phyloP scores from a whole-genome alignment of 2,113 vertebrate genomes.

The Psilopogon haemacephalus region DNA sequence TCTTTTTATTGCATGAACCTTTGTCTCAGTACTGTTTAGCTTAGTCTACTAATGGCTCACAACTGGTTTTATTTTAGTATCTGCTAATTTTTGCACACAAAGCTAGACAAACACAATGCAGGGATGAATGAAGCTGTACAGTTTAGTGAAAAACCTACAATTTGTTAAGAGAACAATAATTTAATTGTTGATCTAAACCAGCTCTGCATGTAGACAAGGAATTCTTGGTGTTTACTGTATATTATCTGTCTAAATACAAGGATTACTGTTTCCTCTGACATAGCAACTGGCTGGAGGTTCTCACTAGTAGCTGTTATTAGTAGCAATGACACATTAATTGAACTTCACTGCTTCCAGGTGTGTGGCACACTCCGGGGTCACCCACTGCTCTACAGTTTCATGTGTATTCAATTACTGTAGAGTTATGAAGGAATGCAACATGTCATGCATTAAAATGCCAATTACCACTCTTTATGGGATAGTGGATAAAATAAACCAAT shows the following conservation, averaged over 20 bases:
- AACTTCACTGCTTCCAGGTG: slow-evolving; percentile 81
- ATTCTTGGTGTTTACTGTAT: slow-evolving; percentile 40
- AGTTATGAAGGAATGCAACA: slow-evolving; percentile 61
- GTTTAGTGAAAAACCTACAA: background rate
- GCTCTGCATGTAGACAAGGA: slow-evolving; percentile 13
- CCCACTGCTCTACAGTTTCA: slow-evolving; percentile 58
- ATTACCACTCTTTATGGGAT: slow-evolving; percentile 45
- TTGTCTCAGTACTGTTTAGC: slow-evolving; percentile 47
- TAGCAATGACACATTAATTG: slow-evolving; percentile 81
- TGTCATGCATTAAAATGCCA: slow-evolving; percentile 52
- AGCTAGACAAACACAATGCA: background rate
- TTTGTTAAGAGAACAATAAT: background rate
- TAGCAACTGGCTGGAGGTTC: slow-evolving; percentile 68
- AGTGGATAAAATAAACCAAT: background rate
- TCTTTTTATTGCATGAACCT: slow-evolving; percentile 9
- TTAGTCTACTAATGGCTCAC: background rate
- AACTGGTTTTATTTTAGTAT: slow-evolving; percentile 56
- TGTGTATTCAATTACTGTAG: slow-evolving; percentile 74
- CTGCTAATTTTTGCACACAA: slow-evolving; percentile 27
- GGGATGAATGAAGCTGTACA: background rate
- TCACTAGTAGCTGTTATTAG: slow-evolving; percentile 73
- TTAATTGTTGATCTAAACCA: slow-evolving; percentile 35
- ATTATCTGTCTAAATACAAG: slow-evolving; percentile 42
- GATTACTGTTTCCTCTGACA: slow-evolving; percentile 35
- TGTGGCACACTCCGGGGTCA: slow-evolving; percentile 80